Evolutionary conservation across 2,113 vertebrate species (phyloP), one percentile per base, ranked within the genome.

Genomic region (Elephantulus edwardii): DNA sequence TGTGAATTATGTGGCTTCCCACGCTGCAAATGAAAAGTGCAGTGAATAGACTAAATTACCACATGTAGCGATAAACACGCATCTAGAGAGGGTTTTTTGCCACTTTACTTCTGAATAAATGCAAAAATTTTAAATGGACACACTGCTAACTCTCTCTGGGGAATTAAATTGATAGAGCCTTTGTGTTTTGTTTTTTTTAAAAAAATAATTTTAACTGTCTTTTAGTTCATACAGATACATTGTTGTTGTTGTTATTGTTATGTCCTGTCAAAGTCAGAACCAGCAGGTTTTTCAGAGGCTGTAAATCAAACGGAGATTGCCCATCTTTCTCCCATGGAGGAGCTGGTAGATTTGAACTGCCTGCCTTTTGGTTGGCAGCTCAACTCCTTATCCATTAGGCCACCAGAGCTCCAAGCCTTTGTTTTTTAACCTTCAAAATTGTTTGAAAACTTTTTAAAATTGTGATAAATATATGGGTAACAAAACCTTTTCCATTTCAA

Each of bases 1-100:
- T 90, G 85, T 48, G n/a, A 85, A 81, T 85, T 88, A 44, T 40
- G 20, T 92, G 54, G 87, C 24, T 92, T 94, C 50, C 50, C 84
- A 24, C 72, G 35, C 62, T 85, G 40, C 52, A 76, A 62, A 78
- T 92, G 71, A 86, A 89, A 86, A 64, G 56, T 83, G 48, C 26
- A 85, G 71, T 40, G 72, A 84, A 70, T 64, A 88, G 68, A 88
- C 48, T 11, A 77, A 81, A 92, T 68, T 81, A 80, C 56, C 58
- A 35, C 30, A 74, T 85, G 26, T n/a, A 62, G 52, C 79, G 48
- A 89, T 82, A 74, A 71, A 91, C 88, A 78, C 86, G 81, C 35
- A 92, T 79, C 78, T 3, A 91, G 84, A 87, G 42, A 35, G 46
- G 58, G 16, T 71, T 76, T 92, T 92, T 91, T 52, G 44, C 76